Base-by-base conservation (phyloP, 2,888 invertebrate genomes). In the Ectropis crepuscularia region DNA sequence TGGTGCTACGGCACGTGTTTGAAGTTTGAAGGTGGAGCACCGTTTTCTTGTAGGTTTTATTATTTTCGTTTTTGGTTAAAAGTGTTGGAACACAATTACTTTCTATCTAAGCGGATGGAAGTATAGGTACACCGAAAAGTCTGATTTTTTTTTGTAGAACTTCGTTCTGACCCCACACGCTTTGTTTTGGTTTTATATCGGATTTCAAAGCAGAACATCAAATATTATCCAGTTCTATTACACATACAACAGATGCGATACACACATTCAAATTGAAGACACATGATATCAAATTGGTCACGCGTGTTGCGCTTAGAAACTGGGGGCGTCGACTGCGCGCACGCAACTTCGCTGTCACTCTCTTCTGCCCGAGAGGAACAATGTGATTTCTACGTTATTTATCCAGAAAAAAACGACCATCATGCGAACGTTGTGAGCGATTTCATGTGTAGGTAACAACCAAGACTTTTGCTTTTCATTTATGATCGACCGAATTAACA, bases 301-400 rank as follows among this genome's bases (percentile, higher is more conserved):
- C 88, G 89, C 88, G 82, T 77, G 79, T 69, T 83, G 83, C 76
- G 74, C 82, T 72, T 85, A 85, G 88, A 87, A 88, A 83, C 83
- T 69, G 80, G 81, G 89, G 88, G 87, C 88, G 86, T 85, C 88
- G 87, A 85, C 86, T 85, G 82, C 69, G 69, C 68, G 64, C 89
- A 88, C 88, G 88, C 88, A 77, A 84, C 74, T 51, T 57, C 62
- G 77, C 79, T 84, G 83, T 87, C 87, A 82, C 88, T 89, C 88
- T 89, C 86, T 80, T 81, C 81, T 80, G 77, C 74, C 72, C 73
- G 84, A 87, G 86, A 88, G 81, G 83, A 86, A 88, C 87, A 87
- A 85, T 88, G 86, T 83, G 83, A 85, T 88, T 88, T 87, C 86
- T 83, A 83, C 65, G 64, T 48, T 62, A 55, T 55, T 48, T 48